Base-by-base conservation (phyloP, 1,140 invertebrate species). In the Pogonus chalceus region DNA sequence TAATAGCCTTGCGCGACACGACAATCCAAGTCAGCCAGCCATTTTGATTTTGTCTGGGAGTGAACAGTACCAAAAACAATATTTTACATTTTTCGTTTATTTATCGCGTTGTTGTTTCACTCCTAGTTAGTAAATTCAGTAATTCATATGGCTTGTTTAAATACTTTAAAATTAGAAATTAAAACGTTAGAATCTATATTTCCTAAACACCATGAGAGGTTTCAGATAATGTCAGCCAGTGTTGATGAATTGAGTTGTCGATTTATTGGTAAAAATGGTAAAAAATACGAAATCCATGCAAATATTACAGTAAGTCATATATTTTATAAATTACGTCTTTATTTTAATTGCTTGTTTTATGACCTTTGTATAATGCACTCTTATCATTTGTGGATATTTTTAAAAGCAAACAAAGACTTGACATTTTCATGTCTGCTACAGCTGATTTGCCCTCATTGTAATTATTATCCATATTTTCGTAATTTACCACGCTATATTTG, bases 171-270 rank as follows among this genome's bases (percentile, higher is more conserved):
- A 78, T 88, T 94, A 79, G 95, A 98, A 83, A 97, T 98, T 72
- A 89, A 90, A 79, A 88, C 91, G 71, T 80, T 98, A 74, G 92
- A 97, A 78, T 83, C 85, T 71, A 83, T 91, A 66, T 98, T 98
- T 78, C 85, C 91, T 51, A 94, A 92, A 80, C 87, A 83, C 71
- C 93, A 98, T 83, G 90, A 96, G 74, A 81, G 92, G 69, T 98
- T 98, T 85, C 92, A 94, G 80, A 90, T 96, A 75, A 83, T 94
- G 73, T 87, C 90, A 68, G 94, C 95, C 64, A 95, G 92, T 81
- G 92, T 98, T 64, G 95, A 99, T 76, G 96, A 99, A 78, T 79
- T 99, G 63, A 90, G 88, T 66, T 98, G 93, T 81, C 86, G 88
- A 73, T 98, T 98, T 79, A 85, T 98, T 74, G 87, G 88, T 69